Evolutionary conservation across 2,113 vertebrate species (phyloP), one percentile per base, ranked within the genome.

Genomic region (Ochotona curzoniae): DNA sequence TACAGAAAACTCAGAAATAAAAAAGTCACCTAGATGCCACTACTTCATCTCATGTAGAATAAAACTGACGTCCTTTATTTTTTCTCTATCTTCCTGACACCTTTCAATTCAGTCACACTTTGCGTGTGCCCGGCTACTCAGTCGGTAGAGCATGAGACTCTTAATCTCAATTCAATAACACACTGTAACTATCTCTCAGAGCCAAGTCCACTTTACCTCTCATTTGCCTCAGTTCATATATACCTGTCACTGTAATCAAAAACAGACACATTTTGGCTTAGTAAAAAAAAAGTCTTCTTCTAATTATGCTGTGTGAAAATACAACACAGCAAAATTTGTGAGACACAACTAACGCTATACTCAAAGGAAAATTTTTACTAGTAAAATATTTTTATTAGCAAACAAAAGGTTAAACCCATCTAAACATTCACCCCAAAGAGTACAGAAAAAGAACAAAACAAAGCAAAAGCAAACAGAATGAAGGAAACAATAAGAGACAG

Each of bases 111-210:
- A 83, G 49, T 80, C 44, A 87, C n/a, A 91, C 38, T 14, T n/a
- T n/a, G n/a, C n/a, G n/a, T n/a, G n/a, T n/a, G n/a, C n/a, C n/a
- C n/a, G n/a, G n/a, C n/a, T n/a, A n/a, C 99, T 99, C 99, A 99
- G 99, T 99, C 99, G 98, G 99, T 99, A 99, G 99, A 99, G 99
- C 99, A 99, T 99, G 99, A 98, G 99, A 99, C 99, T 99, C 99
- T 99, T 99, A 99, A 99, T 99, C 99, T 98, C 98, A 99, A n/a
- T n/a, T n/a, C n/a, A n/a, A n/a, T n/a, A n/a, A n/a, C n/a, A n/a
- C n/a, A n/a, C 38, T 81, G 14, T 74, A 93, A 70, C 18, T 35
- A 92, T 4, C 84, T 20, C 30, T 84, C 75, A 61, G 12, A 90
- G 54, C 7, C 80, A 18, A 75, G 21, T 9, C 81, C 26, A 69